phyloP scores from a whole-genome alignment of 2,113 vertebrate genomes.

The Lonchura striata region DNA sequence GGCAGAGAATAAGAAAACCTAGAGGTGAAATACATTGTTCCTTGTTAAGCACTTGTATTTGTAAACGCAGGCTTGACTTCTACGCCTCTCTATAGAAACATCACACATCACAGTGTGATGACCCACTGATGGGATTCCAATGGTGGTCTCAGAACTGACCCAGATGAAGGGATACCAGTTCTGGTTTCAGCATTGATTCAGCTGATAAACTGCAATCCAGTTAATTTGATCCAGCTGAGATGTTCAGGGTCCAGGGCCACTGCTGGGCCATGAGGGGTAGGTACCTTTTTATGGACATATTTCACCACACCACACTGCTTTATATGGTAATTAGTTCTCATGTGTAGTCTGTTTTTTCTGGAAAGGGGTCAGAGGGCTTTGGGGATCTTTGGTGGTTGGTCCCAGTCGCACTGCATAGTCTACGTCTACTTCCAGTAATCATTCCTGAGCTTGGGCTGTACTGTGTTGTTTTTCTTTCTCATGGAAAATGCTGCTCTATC shows the following conservation, averaged over 20 bases:
- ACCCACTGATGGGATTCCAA: accelerated
- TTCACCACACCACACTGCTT: background rate
- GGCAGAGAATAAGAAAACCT: background rate
- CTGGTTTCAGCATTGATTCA: background rate
- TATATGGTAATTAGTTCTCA: background rate
- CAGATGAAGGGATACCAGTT: background rate
- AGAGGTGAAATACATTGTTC: background rate
- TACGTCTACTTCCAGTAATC: background rate
- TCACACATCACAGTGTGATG: background rate
- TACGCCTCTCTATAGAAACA: background rate
- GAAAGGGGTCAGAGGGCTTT: background rate
- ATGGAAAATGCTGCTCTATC: background rate
- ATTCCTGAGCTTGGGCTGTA: background rate
- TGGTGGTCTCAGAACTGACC: background rate
- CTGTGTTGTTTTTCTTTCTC: background rate
- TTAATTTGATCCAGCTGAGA: background rate
- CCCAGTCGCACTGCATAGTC: background rate
- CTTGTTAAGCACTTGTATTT: background rate
- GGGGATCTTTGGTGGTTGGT: background rate
- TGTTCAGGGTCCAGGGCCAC: background rate
- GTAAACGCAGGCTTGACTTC: background rate
- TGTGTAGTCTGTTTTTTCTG: background rate
- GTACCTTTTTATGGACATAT: accelerated
- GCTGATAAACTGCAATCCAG: background rate
- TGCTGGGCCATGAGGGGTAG: background rate